Base-by-base conservation (phyloP, 2,888 invertebrate species). In the Drosophila cognata region DNA sequence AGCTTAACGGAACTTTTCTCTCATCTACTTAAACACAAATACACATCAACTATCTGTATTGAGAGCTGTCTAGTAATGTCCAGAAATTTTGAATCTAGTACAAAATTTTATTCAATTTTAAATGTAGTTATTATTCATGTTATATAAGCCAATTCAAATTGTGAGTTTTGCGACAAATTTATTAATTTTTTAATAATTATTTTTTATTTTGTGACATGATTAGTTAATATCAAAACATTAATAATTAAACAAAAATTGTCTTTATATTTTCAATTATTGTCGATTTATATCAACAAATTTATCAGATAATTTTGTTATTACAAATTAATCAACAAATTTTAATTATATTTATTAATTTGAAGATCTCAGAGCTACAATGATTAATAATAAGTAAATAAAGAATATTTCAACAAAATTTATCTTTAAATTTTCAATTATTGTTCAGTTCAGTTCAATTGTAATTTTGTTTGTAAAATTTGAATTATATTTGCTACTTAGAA, bases 311-410 rank as follows among this genome's bases (percentile, higher is more conserved):
- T 7, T 18, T 38, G 18, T 38, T 38, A 0, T 18, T 31, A 0
- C 8, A 8, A 33, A 33, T 16, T 5, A 16, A 13, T 16, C 2
- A 2, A 2, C n/a, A 4, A 2, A n/a, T 11, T 11, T 0, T 0
- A 43, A 21, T 21, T 5, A 35, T 36, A 16, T 36, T 2, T 5
- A 21, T 2, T 5, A 11, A 11, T 21, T 43, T 21, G 0, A 36
- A 36, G 6, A 16, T 36, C 16, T 35, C 13, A 35, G 35, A 33
- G 10, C 33, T 35, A 35, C 35, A 13, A 13, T 13, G 5, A 35
- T 35, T 4, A 13, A 13, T 35, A 35, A 13, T 13, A 35, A 1
- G 13, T 13, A 35, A 35, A 35, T 35, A 35, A 13, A 13, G 4
- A 35, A 35, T 5, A 35, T 13, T 35, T 35, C 13, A 35, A 35